Conservation (phyloP, 2,888 invertebrate genomes). For the Synanthedon tipuliformis region DNA sequence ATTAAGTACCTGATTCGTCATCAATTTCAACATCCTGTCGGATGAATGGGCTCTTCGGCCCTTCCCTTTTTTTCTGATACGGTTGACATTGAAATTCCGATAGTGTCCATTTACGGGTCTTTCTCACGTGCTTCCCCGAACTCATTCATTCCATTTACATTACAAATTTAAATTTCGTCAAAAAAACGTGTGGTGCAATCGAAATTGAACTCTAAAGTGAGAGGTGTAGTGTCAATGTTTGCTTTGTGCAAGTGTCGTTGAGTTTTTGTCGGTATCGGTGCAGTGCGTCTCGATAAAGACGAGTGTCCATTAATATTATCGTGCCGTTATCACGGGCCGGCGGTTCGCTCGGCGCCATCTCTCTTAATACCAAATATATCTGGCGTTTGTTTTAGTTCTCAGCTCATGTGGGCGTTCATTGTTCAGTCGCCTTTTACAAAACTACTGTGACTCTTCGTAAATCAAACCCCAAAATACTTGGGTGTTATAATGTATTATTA, state of each 20-base stretch:
- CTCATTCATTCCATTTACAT: slow-evolving; percentile 51
- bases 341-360: slow-evolving; percentile 37
- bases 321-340: slow-evolving; percentile 52
- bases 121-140: slow-evolving; percentile 57
- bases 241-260: slow-evolving; percentile 11
- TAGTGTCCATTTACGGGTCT: slow-evolving; percentile 39
- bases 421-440: slow-evolving; percentile 11
- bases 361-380: slow-evolving; percentile 13
- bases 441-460: not conserved
- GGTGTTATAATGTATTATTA: too few relatives aligned
- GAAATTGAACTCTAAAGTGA: slow-evolving; percentile 26
- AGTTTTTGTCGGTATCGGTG: slow-evolving; percentile 27
- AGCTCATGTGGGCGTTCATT: slow-evolving; percentile 17
- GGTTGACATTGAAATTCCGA: slow-evolving; percentile 52
- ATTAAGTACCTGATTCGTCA: slow-evolving; percentile 4
- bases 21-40: slow-evolving; percentile 11
- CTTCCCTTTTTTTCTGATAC: slow-evolving; percentile 33
- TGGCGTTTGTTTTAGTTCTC: slow-evolving; percentile 36
- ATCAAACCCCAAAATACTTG: too few relatives aligned
- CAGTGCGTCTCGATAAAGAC: slow-evolving; percentile 45
- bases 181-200: slow-evolving; percentile 8
- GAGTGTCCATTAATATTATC: slow-evolving; percentile 64
- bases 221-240: not conserved
- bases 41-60: slow-evolving; percentile 19
- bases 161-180: slow-evolving; percentile 14